Evolutionary conservation across 2,113 vertebrate species (phyloP).

Genomic region (Odontophorus gujanensis): DNA sequence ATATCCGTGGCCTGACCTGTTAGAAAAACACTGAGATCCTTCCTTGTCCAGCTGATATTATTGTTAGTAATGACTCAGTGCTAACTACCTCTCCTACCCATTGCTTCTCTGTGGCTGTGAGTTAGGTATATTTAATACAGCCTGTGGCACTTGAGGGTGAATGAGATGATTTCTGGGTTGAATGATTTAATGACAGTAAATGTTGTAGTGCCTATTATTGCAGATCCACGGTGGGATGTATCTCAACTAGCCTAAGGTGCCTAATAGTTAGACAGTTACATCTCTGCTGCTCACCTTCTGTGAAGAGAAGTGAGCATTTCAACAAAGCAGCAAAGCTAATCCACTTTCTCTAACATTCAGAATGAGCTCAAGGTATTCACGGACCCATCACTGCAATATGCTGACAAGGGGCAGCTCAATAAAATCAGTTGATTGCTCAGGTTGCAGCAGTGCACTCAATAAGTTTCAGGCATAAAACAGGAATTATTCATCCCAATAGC

Average conservation of each 20-base stretch:
- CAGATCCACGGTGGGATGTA: background rate
- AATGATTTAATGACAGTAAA: background rate
- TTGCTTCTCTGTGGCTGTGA: background rate
- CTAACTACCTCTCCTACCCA: background rate
- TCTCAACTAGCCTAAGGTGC: background rate
- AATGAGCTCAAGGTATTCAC: background rate
- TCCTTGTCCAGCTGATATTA: background rate
- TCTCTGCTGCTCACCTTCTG: background rate
- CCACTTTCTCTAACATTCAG: background rate
- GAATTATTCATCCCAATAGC: background rate
- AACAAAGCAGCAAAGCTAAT: background rate
- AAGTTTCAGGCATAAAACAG: background rate
- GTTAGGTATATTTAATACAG: background rate
- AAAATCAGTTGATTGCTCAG: background rate
- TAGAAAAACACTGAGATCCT: background rate
- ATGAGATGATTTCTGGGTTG: background rate
- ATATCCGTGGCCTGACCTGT: conserved; percentile 1
- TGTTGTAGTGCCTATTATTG: background rate
- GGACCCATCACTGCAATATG: background rate
- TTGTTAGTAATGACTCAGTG: background rate
- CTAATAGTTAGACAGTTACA: background rate
- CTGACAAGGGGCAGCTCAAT: background rate
- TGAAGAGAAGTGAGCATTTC: background rate
- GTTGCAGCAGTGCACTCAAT: background rate
- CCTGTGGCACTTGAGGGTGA: background rate